A percentile compares a stretch with the other conserved stretches of the same genome.
Evolutionary conservation across 2,797 vertebrate species (phyloP).

Genomic region (Lemur catta): DNA sequence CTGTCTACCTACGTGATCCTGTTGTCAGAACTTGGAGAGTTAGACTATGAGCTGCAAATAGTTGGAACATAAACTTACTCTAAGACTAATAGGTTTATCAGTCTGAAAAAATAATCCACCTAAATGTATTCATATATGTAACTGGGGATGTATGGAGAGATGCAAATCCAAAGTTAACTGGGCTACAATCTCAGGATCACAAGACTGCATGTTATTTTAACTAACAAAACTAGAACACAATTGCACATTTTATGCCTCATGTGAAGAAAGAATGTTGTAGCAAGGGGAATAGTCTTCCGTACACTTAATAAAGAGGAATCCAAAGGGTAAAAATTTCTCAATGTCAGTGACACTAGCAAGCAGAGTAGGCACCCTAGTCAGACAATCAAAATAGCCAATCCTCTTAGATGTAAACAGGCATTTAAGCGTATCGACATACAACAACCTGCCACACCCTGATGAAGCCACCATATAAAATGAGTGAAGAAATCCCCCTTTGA

Average conservation of each 20-base stretch:
- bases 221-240: neutral
- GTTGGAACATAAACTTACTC: neutral
- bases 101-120: neutral
- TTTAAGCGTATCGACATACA: neutral
- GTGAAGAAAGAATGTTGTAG: neutral
- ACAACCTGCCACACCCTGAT: neutral
- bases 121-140: neutral
- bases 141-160: neutral
- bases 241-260: too few species aligned
- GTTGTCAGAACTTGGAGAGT: neutral
- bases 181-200: neutral
- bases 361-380: neutral
- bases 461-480: neutral
- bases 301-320: neutral
- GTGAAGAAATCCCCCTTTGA: neutral
- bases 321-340: neutral
- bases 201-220: neutral
- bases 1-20: neutral
- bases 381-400: neutral
- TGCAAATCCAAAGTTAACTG: neutral
- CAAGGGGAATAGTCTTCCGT: too few species aligned
- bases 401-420: neutral
- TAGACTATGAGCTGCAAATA: neutral
- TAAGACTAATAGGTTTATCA: neutral
- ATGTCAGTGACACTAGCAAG: too few species aligned